Evolutionary conservation across 2,113 vertebrate genomes (phyloP).

Genomic region (Strigops habroptila): DNA sequence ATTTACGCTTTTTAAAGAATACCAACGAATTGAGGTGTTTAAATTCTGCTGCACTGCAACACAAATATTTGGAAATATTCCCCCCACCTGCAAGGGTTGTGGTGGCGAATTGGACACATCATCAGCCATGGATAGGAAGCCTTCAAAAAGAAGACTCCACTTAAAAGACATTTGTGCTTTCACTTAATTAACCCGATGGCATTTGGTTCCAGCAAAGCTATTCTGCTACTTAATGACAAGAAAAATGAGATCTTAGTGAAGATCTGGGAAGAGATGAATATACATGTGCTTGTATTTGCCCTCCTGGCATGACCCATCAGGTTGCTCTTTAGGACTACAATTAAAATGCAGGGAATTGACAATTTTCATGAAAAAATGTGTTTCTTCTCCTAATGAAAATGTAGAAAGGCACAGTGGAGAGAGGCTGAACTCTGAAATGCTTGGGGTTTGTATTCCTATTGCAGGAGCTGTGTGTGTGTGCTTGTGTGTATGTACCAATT

Average conservation of each 20-base stretch:
- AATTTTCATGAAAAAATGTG: neutral
- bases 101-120: neutral
- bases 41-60: neutral
- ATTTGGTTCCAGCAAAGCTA: neutral
- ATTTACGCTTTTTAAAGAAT: neutral
- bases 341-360: neutral
- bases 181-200: constrained; percentile 28
- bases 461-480: neutral
- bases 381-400: constrained; percentile 9
- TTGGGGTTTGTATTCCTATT: neutral
- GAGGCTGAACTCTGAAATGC: constrained; percentile 7
- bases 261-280: neutral
- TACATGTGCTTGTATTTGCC: constrained; percentile 32
- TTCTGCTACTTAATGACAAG: constrained; percentile 23
- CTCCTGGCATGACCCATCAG: constrained; percentile 7
- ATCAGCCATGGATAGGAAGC: neutral
- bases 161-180: neutral
- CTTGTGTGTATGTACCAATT: neutral
- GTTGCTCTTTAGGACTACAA: constrained; percentile 4
- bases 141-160: neutral
- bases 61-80: neutral
- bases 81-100: neutral
- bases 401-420: neutral
- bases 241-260: constrained; percentile 7
- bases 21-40: neutral